Evolutionary conservation across 2,888 invertebrate genomes (phyloP).

Genomic region (Didymodactylos carnosus): DNA sequence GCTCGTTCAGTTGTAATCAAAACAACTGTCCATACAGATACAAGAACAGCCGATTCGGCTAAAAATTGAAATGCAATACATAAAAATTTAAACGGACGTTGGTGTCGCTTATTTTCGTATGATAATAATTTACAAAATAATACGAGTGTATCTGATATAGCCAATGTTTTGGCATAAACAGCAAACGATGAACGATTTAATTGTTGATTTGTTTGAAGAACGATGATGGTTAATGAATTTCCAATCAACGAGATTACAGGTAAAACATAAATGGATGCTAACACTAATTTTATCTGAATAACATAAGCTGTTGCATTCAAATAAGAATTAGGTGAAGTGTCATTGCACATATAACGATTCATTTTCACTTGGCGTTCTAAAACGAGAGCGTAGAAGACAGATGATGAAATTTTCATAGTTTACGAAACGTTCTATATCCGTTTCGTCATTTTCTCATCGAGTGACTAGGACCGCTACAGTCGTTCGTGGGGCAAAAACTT

Average conservation of each 20-base stretch:
- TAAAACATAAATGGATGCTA: background rate
- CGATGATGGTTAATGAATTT: background rate
- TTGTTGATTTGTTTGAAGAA: background rate
- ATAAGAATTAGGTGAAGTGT: no score
- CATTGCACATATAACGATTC: no score
- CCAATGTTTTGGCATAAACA: background rate
- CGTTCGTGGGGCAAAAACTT: no score
- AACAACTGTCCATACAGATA: background rate
- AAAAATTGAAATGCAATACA: background rate
- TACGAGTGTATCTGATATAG: background rate
- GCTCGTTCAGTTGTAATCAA: background rate
- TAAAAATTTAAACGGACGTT: background rate
- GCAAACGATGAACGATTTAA: background rate
- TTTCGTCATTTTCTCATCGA: no score
- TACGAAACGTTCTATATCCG: no score
- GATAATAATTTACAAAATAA: background rate
- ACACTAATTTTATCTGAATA: no score
- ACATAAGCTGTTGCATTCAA: no score
- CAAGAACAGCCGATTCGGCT: background rate
- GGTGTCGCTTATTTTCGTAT: background rate
- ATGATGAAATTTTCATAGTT: no score
- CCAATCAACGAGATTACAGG: background rate
- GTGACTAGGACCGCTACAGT: no score
- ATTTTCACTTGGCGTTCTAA: no score
- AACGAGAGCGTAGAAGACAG: no score